These are phyloP conservation scores for Erannis defoliaria DNA, from an alignment of 2,888 invertebrate genomes.

Conservation along the genomic window DNA sequence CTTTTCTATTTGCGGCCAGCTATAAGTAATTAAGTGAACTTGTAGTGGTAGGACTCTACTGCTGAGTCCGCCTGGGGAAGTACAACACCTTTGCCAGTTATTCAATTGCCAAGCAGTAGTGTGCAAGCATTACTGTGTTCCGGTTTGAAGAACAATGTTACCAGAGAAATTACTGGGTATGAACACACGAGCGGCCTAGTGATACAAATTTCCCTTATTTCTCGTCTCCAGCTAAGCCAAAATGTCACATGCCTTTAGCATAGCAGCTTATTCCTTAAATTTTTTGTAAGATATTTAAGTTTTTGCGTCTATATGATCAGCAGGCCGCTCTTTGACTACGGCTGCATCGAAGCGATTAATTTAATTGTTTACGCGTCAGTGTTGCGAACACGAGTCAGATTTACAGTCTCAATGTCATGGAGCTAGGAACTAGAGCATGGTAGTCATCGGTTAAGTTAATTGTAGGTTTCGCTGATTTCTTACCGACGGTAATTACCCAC, in stretches of 20 bases:
- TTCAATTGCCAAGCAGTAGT: too few species aligned
- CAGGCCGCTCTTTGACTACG: conserved; percentile 14
- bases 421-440: conserved; percentile 30
- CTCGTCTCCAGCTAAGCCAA: too few species aligned
- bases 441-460: conserved; percentile 28
- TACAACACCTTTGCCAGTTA: too few species aligned
- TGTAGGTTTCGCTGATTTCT: conserved; percentile 22
- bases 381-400: conserved; percentile 27
- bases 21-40: too few species aligned
- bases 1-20: conserved; percentile 4
- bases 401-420: conserved; percentile 33
- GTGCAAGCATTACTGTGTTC: too few species aligned
- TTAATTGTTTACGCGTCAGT: conserved; percentile 29
- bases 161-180: too few species aligned
- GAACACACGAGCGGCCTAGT: too few species aligned
- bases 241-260: too few species aligned
- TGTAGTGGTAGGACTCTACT: too few species aligned
- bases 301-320: background rate
- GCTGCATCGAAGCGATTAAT: conserved; percentile 23
- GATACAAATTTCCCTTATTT: too few species aligned
- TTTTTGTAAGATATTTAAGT: background rate
- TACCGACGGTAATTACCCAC: conserved; percentile 5
- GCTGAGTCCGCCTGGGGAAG: too few species aligned
- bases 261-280: background rate
- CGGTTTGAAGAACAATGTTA: too few species aligned